Conservation (phyloP, 92 coral and sea anemone genomes). For the Virgularia gustaviana region DNA sequence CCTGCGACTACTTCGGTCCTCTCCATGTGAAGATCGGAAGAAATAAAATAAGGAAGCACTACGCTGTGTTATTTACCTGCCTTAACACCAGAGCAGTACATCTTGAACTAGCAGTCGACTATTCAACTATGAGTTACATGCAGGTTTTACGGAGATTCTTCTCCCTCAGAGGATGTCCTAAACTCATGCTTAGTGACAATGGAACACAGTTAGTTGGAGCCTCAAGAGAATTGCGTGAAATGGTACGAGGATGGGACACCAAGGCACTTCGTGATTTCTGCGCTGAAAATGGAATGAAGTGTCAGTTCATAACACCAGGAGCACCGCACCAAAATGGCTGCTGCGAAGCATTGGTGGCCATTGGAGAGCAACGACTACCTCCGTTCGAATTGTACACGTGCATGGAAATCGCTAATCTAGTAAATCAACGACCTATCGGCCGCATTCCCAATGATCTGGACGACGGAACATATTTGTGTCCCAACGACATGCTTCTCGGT, state of each 20-base stretch:
- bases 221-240: constrained; percentile 37
- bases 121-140: constrained; percentile 36
- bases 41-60: constrained; percentile 56
- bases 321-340: constrained; percentile 31
- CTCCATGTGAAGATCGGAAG: constrained; percentile 43
- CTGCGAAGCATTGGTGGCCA: constrained; percentile 40
- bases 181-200: constrained; percentile 43
- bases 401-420: constrained; percentile 43
- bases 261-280: constrained; percentile 29
- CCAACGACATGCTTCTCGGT: constrained; percentile 50
- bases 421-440: constrained; percentile 46
- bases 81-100: constrained; percentile 61
- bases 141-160: constrained; percentile 42
- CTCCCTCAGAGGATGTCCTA: constrained; percentile 43
- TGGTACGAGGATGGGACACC: constrained; percentile 31
- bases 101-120: constrained; percentile 50
- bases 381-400: constrained; percentile 48
- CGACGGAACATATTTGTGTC: constrained; percentile 48
- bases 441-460: constrained; percentile 40
- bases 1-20: constrained; percentile 71
- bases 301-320: constrained; percentile 44
- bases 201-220: constrained; percentile 52
- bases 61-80: constrained; percentile 59
- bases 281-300: constrained; percentile 31
- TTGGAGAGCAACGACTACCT: constrained; percentile 37